Evolutionary conservation across 2,888 invertebrate species (phyloP).

Genomic region (Sminthurides aquaticus): DNA sequence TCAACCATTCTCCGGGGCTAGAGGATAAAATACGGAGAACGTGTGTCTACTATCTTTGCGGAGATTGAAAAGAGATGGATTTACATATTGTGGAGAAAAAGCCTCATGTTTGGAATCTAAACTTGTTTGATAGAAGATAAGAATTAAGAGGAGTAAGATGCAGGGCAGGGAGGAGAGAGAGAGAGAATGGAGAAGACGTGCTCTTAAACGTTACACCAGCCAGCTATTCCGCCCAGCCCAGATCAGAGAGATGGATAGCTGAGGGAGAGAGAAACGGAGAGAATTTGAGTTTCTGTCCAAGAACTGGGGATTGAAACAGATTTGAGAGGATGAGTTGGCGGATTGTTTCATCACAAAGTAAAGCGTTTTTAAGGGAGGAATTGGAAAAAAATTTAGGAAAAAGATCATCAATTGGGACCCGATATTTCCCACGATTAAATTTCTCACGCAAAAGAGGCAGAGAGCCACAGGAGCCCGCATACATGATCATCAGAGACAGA

Average conservation of each 20-base stretch:
- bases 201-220: too few relatives aligned
- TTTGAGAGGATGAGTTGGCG: constrained; percentile 28
- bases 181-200: background rate
- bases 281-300: background rate
- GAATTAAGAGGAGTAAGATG: too few relatives aligned
- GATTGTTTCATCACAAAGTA: constrained; percentile 28
- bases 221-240: too few relatives aligned
- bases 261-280: background rate
- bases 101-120: background rate
- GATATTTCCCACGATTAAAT: constrained; percentile 30
- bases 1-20: too few relatives aligned
- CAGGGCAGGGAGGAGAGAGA: too few relatives aligned
- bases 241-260: background rate
- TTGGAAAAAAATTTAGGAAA: constrained; percentile 25
- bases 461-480: constrained; percentile 23
- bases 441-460: constrained; percentile 22
- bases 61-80: too few relatives aligned
- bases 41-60: too few relatives aligned
- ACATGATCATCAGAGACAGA: background rate
- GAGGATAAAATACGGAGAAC: too few relatives aligned
- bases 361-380: constrained; percentile 20
- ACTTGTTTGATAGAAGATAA: background rate
- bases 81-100: too few relatives aligned
- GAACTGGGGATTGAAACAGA: constrained; percentile 21
- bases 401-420: constrained; percentile 30